A percentile compares a stretch with the other conserved stretches of the same genome.
These are phyloP conservation scores for Craniophora ligustri DNA, from an alignment of 2,888 invertebrate species.

Conservation along the genomic window DNA sequence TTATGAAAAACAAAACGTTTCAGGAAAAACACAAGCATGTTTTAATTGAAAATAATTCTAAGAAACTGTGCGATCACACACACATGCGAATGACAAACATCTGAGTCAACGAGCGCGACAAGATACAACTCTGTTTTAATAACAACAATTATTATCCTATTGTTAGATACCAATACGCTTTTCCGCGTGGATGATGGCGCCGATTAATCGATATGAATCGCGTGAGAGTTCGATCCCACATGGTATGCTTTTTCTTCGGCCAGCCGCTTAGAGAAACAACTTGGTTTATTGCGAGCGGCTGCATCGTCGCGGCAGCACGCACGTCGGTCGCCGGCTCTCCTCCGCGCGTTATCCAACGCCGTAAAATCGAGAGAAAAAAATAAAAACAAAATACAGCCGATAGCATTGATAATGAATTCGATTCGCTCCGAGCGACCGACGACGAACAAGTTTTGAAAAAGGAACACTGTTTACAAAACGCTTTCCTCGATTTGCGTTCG, in stretches of 20 bases:
- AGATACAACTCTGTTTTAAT: slow-evolving; percentile 43
- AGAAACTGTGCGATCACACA: slow-evolving; percentile 24
- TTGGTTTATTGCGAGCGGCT: slow-evolving; percentile 72
- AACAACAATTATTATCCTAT: slow-evolving; percentile 54
- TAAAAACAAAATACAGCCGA: slow-evolving; percentile 47
- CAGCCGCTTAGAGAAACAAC: slow-evolving; percentile 45
- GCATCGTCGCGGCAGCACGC: slow-evolving; percentile 77
- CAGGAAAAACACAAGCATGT: slow-evolving; percentile 3
- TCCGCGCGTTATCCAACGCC: slow-evolving; percentile 54
- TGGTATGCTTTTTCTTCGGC: slow-evolving; percentile 61
- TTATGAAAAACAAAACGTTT: slow-evolving; percentile 13
- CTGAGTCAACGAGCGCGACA: slow-evolving; percentile 7
- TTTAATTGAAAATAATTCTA: slow-evolving; percentile 7
- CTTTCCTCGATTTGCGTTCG: slow-evolving; percentile 49
- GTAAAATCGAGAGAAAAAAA: slow-evolving; percentile 58
- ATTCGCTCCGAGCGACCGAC: slow-evolving; percentile 43
- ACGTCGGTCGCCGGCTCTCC: slow-evolving; percentile 57
- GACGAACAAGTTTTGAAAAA: slow-evolving; percentile 65
- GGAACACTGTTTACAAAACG: slow-evolving; percentile 68
- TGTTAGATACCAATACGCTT: slow-evolving; percentile 54
- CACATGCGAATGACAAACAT: slow-evolving; percentile 30
- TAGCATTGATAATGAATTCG: slow-evolving; percentile 50
- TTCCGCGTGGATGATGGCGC: slow-evolving; percentile 40
- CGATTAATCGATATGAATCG: slow-evolving; percentile 48
- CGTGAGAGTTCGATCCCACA: slow-evolving; percentile 49